A percentile compares a stretch with the other conserved stretches of the same genome.
Conservation (phyloP, 30 jellyfish, hydroid and myxozoan genomes). For the Aurelia aurita region DNA sequence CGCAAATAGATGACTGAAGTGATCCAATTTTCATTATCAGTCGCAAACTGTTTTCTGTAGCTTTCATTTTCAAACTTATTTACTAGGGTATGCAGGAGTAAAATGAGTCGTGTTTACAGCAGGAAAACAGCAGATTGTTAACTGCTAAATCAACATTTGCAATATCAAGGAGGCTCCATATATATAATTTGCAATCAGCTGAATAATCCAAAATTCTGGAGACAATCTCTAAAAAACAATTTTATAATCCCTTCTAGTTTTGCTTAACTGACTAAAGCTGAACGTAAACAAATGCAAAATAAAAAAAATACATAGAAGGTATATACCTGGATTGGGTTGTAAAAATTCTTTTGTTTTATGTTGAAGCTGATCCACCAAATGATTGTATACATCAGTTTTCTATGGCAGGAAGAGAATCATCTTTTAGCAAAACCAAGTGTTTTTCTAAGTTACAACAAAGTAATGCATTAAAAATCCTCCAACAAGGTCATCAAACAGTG, state of each 20-base stretch:
- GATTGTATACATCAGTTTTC: constrained; percentile 86
- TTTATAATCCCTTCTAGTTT: not conserved
- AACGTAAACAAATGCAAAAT: not conserved
- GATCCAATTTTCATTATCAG: no score
- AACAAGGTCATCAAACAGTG: no score
- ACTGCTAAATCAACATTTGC: not conserved
- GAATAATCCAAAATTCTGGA: not conserved
- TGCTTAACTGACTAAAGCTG: not conserved
- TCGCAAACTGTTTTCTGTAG: no score
- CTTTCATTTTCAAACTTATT: no score
- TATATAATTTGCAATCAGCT: not conserved
- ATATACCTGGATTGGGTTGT: constrained; percentile 97
- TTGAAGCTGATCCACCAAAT: constrained; percentile 81
- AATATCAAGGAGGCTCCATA: not conserved
- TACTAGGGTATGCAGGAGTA: no score
- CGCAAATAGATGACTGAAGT: no score
- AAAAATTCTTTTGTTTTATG: constrained; percentile 80
- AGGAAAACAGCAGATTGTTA: not conserved
- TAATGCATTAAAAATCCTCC: no score
- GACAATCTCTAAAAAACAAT: not conserved
- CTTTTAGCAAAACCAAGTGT: not conserved
- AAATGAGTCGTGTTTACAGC: no score
- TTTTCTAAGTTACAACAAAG: no score
- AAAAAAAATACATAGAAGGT: not conserved
- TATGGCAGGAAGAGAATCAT: not conserved